These are phyloP conservation scores for Platycheirus albimanus DNA, from an alignment of 2,888 invertebrate species.

Conservation along the genomic window DNA sequence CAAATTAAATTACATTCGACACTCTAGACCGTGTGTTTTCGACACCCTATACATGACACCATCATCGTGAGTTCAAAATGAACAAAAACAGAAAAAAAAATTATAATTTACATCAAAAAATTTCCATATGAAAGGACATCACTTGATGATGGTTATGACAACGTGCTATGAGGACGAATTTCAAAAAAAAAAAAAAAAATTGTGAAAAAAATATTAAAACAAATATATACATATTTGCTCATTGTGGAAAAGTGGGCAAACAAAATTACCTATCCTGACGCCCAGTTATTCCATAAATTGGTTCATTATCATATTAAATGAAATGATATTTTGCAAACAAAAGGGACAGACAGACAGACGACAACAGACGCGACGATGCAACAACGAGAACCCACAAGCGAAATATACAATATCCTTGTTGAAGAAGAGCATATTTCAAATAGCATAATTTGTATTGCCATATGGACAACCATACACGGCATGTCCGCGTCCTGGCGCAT, in stretches of 20 bases:
- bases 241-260: conserved; percentile 3
- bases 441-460: conserved; percentile 53
- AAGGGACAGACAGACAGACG: conserved; percentile 2
- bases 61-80: conserved; percentile 9
- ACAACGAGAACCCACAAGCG: conserved; percentile 20
- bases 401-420: conserved; percentile 35
- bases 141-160: conserved; percentile 44
- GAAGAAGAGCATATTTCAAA: conserved; percentile 40
- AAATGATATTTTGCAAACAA: conserved; percentile 73
- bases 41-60: conserved; percentile 15
- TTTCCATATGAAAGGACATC: conserved; percentile 70
- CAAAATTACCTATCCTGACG: conserved; percentile 52
- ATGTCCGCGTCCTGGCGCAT: background rate
- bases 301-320: conserved; percentile 74
- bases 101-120: conserved; percentile 41
- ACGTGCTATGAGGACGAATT: background rate
- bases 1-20: conserved; percentile 65
- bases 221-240: conserved; percentile 9
- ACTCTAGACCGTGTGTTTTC: conserved; percentile 24
- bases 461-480: conserved; percentile 31
- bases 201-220: conserved; percentile 20
- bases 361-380: background rate
- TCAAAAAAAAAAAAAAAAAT: conserved; percentile 27
- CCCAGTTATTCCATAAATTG: conserved; percentile 69
- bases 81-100: conserved; percentile 7